Percentiles rank a stretch among this genome's conserved stretches.
Conservation (phyloP, 2,888 invertebrate genomes). For the Metopia argyrocephala region DNA sequence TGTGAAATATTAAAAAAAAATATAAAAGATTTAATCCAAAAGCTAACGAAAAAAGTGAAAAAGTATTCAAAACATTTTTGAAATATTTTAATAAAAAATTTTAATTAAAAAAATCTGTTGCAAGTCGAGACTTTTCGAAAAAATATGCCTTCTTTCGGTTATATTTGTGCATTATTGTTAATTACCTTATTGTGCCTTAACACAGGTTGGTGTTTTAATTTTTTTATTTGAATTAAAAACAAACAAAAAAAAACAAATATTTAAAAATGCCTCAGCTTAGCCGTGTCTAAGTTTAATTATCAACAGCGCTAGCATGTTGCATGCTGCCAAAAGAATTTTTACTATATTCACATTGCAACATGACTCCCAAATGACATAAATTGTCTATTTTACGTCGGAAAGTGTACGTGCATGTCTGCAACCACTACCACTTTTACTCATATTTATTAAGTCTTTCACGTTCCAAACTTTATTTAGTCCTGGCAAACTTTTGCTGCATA, state of each 20-base stretch:
- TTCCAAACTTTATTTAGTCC: slow-evolving; percentile 9
- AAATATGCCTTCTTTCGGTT: slow-evolving; percentile 63
- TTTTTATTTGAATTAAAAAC: no score
- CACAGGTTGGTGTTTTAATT: slow-evolving; percentile 69
- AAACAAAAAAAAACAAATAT: no score
- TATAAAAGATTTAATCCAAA: no score
- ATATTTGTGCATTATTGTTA: slow-evolving; percentile 64
- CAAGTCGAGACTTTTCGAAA: slow-evolving; percentile 8
- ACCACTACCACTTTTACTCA: neutral
- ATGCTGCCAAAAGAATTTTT: neutral
- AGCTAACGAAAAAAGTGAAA: neutral
- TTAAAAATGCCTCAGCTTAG: neutral
- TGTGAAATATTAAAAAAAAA: neutral
- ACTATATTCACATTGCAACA: neutral
- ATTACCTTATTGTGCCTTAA: slow-evolving; percentile 68
- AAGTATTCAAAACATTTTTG: slow-evolving; percentile 1
- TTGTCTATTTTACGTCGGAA: slow-evolving; percentile 13
- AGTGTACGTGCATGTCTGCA: slow-evolving; percentile 2
- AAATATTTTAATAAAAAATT: neutral
- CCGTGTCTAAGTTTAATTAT: no score
- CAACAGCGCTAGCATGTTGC: neutral
- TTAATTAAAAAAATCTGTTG: neutral
- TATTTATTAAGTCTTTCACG: neutral
- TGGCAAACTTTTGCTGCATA: slow-evolving; percentile 22
- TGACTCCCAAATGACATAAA: slow-evolving; percentile 4